These are phyloP conservation scores for Clarias fuscus DNA, from an alignment of 2,797 vertebrate genomes.

Conservation along the genomic window DNA sequence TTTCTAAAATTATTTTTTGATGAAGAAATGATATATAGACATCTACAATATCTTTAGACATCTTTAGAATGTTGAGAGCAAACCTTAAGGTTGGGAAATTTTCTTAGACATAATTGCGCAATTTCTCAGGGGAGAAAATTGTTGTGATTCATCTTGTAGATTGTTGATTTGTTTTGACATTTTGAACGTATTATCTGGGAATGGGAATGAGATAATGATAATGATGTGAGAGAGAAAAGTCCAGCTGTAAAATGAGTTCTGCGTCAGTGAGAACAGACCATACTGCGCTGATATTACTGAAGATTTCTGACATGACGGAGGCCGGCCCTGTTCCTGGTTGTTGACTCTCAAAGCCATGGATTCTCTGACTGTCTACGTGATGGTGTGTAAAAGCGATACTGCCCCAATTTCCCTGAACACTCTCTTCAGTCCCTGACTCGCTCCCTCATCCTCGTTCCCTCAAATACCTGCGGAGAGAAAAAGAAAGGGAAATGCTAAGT, in stretches of 20 bases:
- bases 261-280: not conserved
- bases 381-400: not conserved
- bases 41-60: not conserved
- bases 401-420: not conserved
- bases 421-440: not conserved
- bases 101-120: not conserved
- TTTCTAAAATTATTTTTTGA: too few species aligned
- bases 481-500: conserved; percentile 44
- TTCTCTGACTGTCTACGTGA: not conserved
- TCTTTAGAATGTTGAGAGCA: too few species aligned
- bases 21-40: too few species aligned
- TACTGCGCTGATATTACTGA: not conserved
- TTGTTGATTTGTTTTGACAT: not conserved
- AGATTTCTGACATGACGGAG: not conserved
- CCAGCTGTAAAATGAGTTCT: not conserved
- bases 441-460: conserved; percentile 21
- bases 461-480: conserved; percentile 43
- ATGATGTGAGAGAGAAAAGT: not conserved
- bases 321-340: too few species aligned
- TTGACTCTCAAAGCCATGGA: not conserved
- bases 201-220: not conserved
- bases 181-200: not conserved
- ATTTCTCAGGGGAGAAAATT: not conserved
- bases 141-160: not conserved
- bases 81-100: not conserved